These are phyloP conservation scores for Oligia latruncula DNA, from an alignment of 2,888 invertebrate species.

Conservation along the genomic window DNA sequence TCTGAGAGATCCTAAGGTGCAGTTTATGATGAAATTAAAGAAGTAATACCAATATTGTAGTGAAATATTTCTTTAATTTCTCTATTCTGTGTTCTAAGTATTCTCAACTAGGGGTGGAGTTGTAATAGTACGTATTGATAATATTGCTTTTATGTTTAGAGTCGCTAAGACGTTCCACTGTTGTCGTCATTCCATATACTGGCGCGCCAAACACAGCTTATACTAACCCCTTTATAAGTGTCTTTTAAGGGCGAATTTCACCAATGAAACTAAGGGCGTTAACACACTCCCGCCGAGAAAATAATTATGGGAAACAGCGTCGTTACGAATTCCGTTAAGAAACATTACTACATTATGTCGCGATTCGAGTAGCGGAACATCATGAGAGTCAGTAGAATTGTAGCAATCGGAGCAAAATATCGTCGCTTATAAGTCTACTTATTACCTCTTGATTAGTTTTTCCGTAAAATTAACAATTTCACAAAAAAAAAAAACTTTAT, in stretches of 20 bases:
- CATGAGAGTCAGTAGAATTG: neutral
- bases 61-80: slow-evolving; percentile 1
- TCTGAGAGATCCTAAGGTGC: neutral
- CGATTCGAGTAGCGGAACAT: too few relatives aligned
- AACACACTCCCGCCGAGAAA: neutral
- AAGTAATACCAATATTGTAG: neutral
- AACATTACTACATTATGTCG: too few relatives aligned
- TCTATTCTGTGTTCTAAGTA: neutral
- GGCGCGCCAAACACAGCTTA: slow-evolving; percentile 26
- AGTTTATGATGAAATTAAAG: slow-evolving; percentile 6
- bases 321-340: too few relatives aligned
- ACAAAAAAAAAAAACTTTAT: neutral
- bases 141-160: slow-evolving; percentile 41
- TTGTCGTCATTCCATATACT: slow-evolving; percentile 24
- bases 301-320: too few relatives aligned
- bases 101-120: slow-evolving; percentile 1
- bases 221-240: slow-evolving; percentile 22
- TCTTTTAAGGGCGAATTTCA: neutral
- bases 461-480: too few relatives aligned
- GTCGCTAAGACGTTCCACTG: slow-evolving; percentile 23
- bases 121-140: slow-evolving; percentile 25
- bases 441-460: neutral
- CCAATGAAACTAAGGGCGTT: neutral
- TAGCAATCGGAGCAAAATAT: neutral
- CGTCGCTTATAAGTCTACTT: neutral